phyloP scores from a whole-genome alignment of 2,113 vertebrate genomes.

The Trachemys scripta region DNA sequence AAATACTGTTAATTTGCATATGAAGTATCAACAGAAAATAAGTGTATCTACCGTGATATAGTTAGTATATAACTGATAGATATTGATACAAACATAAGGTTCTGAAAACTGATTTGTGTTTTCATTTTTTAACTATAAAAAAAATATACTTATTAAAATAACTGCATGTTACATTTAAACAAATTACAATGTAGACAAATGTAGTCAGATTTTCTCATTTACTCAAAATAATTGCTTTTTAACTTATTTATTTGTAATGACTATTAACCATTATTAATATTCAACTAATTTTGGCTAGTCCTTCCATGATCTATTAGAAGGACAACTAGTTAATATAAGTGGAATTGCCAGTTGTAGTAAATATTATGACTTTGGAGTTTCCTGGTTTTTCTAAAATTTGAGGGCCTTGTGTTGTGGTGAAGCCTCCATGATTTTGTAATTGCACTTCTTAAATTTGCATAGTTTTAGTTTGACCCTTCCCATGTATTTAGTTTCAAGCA shows the following conservation, averaged over 20 bases:
- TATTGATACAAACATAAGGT: not conserved
- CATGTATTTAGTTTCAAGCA: not conserved
- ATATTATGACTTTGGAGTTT: constrained; percentile 18
- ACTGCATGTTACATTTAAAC: not conserved
- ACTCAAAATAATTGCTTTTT: fast-evolving
- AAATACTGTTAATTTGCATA: not conserved
- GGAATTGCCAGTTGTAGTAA: not conserved
- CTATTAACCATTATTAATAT: not conserved
- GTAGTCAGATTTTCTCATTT: not conserved
- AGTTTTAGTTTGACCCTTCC: not conserved
- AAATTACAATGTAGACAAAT: not conserved
- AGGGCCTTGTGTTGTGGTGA: not conserved
- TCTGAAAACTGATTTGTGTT: not conserved
- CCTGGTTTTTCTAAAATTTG: not conserved
- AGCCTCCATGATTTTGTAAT: not conserved
- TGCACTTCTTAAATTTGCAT: not conserved
- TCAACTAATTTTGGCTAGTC: not conserved
- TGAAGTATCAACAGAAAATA: not conserved
- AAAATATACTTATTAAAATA: not conserved
- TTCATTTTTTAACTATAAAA: not conserved
- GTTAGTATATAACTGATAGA: not conserved
- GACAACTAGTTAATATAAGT: not conserved
- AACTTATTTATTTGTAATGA: not conserved
- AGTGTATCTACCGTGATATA: not conserved
- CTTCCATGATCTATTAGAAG: not conserved